A percentile compares a stretch with the other conserved stretches of the same genome.
phyloP scores from a whole-genome alignment of 2,797 vertebrate species.

The Halcyon leucocephala region DNA sequence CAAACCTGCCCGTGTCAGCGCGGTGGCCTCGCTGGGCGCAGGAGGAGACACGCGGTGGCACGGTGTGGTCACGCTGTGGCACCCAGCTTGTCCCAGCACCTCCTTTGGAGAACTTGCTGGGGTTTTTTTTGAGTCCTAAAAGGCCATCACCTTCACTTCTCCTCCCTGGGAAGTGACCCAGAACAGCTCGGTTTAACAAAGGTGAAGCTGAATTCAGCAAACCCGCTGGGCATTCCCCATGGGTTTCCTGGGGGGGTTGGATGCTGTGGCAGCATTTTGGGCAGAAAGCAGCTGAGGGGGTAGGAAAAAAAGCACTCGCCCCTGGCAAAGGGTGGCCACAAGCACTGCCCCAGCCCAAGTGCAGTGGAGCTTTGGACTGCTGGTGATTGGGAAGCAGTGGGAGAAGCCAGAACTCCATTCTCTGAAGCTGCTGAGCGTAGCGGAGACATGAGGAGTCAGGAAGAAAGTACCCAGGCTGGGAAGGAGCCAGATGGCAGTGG shows the following conservation, averaged over 20 bases:
- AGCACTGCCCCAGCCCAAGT: accelerated
- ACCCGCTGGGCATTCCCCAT: accelerated
- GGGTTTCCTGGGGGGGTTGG: accelerated
- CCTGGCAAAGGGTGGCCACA: neutral
- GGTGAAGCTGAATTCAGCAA: neutral
- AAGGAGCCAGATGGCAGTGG: neutral
- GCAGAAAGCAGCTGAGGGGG: neutral
- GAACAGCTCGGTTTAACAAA: neutral
- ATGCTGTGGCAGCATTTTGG: neutral
- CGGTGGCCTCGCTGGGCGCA: accelerated
- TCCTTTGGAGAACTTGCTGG: neutral
- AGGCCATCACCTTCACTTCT: neutral
- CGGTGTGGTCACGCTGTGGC: neutral
- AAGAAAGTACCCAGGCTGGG: neutral
- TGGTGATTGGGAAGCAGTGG: accelerated
- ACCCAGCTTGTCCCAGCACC: neutral
- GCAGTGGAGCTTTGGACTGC: accelerated
- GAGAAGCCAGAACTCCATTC: neutral
- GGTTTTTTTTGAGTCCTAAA: neutral
- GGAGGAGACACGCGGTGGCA: neutral
- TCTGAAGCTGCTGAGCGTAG: neutral
- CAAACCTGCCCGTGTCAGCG: neutral
- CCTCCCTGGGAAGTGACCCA: neutral
- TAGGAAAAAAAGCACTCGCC: neutral
- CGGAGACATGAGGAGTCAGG: neutral